Conservation (phyloP, 2,888 invertebrate species). For the Nasonovia ribisnigri region DNA sequence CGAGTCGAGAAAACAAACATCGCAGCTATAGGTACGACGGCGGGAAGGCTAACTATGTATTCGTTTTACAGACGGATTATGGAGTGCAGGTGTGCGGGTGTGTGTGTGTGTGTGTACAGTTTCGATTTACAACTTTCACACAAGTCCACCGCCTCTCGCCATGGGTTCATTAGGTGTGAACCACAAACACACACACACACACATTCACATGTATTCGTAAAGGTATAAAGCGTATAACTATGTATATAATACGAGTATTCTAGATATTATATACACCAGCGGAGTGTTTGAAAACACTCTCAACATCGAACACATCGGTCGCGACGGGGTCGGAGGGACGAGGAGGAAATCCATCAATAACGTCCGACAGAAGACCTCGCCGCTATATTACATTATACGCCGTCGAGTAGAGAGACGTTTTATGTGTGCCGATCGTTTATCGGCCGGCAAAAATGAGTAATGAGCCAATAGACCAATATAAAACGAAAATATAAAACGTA, state of each 20-base stretch:
- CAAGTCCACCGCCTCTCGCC: conserved; percentile 18
- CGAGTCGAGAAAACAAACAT: neutral
- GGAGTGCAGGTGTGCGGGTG: neutral
- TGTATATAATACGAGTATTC: neutral
- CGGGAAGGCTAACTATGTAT: neutral
- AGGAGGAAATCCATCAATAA: conserved; percentile 53
- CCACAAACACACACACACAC: neutral
- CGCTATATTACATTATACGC: neutral
- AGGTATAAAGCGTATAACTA: neutral
- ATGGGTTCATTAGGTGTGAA: conserved; percentile 35
- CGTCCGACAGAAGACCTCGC: conserved; percentile 6
- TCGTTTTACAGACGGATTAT: conserved; percentile 5
- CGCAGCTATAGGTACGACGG: neutral
- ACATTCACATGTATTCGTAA: neutral
- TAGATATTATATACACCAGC: neutral
- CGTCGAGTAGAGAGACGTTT: conserved; percentile 36
- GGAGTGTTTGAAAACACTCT: conserved; percentile 26
- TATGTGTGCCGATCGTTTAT: conserved; percentile 53
- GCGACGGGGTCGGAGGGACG: neutral
- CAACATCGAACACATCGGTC: neutral
- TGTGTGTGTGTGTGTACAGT: neutral
- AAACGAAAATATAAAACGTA: conserved; percentile 10
- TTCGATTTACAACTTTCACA: conserved; percentile 25
- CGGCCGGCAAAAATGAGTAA: conserved; percentile 47
- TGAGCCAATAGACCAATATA: conserved; percentile 41